These are phyloP conservation scores for Gisinianus flammeolus DNA, from an alignment of 2,888 invertebrate species.

Conservation along the genomic window DNA sequence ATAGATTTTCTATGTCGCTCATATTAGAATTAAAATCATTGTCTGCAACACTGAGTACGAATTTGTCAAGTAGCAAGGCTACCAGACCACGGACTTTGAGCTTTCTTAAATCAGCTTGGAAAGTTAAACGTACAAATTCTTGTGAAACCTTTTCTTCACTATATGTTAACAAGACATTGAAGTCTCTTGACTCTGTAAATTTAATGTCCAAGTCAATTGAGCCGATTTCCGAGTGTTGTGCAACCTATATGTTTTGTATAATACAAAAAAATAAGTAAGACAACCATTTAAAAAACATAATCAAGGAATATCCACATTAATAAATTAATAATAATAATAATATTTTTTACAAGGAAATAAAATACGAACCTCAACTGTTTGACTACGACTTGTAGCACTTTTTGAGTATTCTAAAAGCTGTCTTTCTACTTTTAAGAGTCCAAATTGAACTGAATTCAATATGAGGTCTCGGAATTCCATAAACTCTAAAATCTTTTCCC, in stretches of 20 bases:
- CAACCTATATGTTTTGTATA: slow-evolving; percentile 31
- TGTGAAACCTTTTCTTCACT: slow-evolving; percentile 35
- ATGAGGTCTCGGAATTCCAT: slow-evolving; percentile 81
- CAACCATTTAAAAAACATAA: background rate
- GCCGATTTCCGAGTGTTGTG: slow-evolving; percentile 35
- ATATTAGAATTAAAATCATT: background rate
- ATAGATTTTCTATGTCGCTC: slow-evolving; percentile 27
- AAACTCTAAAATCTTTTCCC: slow-evolving; percentile 89
- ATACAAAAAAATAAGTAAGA: slow-evolving; percentile 15
- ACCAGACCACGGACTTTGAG: slow-evolving; percentile 43
- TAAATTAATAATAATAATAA: no score
- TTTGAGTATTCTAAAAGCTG: slow-evolving; percentile 69
- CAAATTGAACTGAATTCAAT: slow-evolving; percentile 80
- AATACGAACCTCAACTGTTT: slow-evolving; percentile 19
- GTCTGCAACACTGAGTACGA: slow-evolving; percentile 32
- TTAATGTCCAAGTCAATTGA: slow-evolving; percentile 27
- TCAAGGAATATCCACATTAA: background rate
- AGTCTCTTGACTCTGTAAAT: slow-evolving; percentile 51
- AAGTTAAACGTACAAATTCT: slow-evolving; percentile 31
- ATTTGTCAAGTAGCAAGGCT: slow-evolving; percentile 39
- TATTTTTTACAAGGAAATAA: no score
- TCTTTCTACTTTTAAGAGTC: slow-evolving; percentile 71
- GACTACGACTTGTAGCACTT: slow-evolving; percentile 19
- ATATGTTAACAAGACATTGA: slow-evolving; percentile 45
- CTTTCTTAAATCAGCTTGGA: slow-evolving; percentile 38